phyloP scores from a whole-genome alignment of 2,113 vertebrate species.

The Pseudorhombus dupliciocellatus region DNA sequence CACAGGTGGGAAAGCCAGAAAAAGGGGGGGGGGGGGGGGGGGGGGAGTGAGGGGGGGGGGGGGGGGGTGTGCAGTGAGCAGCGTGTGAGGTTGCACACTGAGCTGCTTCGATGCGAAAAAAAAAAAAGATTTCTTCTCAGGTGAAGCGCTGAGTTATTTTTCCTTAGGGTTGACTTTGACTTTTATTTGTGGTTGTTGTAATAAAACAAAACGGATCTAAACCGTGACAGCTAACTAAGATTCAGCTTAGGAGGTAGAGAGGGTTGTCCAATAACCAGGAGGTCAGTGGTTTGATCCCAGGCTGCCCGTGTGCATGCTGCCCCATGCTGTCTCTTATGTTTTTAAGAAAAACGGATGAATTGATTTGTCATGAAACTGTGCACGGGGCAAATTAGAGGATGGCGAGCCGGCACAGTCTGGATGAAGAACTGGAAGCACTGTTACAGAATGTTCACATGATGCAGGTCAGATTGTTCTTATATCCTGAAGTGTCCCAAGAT shows the following conservation, averaged over 20 bases:
- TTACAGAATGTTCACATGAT: background rate
- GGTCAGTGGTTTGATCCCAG: background rate
- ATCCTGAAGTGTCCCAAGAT: background rate
- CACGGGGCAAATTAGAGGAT: background rate
- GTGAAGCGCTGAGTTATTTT: conserved; percentile 10
- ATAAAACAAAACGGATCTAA: background rate
- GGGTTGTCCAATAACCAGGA: background rate
- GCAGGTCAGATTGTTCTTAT: background rate
- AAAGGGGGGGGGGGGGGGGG: conserved; percentile 41
- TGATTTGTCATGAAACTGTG: background rate
- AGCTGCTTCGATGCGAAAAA: conserved; percentile 13
- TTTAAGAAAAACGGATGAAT: background rate
- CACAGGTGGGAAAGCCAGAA: conserved; percentile 39
- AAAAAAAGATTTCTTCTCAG: background rate
- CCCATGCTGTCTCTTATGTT: too few species aligned
- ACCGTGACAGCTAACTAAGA: background rate
- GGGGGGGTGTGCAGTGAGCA: conserved; percentile 15
- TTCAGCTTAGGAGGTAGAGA: background rate
- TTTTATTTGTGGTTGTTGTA: conserved; percentile 6
- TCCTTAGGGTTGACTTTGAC: background rate
- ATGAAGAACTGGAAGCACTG: background rate
- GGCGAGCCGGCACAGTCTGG: too few species aligned
- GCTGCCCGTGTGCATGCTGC: too few species aligned
- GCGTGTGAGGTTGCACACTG: conserved; percentile 2
- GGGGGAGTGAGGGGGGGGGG: conserved; percentile 36